These are phyloP conservation scores for Tricholaema leucomelas DNA, from an alignment of 2,113 vertebrate genomes.

Conservation along the genomic window DNA sequence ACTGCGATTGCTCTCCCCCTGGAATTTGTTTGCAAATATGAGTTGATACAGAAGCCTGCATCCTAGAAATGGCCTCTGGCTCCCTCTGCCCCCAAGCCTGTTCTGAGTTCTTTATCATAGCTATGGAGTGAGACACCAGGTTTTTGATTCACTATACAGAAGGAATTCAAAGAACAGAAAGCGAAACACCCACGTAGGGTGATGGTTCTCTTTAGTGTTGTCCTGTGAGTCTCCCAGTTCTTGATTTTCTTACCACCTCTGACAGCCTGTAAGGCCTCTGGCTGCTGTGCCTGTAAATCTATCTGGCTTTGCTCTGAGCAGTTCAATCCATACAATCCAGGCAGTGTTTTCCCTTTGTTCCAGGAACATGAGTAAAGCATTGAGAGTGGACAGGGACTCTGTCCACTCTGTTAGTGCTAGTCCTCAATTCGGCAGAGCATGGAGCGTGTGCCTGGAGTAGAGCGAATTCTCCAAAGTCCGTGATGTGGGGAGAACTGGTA, in stretches of 20 bases:
- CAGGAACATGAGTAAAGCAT: conserved; percentile 37
- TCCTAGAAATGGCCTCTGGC: background rate
- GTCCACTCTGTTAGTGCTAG: conserved; percentile 30
- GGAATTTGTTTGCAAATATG: background rate
- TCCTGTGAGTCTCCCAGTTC: accelerated
- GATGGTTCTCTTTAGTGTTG: background rate
- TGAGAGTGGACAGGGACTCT: conserved; percentile 50
- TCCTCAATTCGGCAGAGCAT: conserved; percentile 18
- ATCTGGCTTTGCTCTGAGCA: background rate
- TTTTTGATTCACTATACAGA: accelerated
- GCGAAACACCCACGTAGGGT: accelerated
- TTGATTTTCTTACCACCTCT: accelerated
- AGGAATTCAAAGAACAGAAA: background rate
- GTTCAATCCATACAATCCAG: conserved; percentile 60
- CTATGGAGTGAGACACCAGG: accelerated
- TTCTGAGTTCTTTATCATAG: accelerated
- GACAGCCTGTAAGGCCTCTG: background rate
- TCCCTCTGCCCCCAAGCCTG: accelerated
- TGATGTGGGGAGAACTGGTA: background rate
- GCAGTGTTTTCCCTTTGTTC: conserved; percentile 62
- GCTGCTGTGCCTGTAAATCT: background rate
- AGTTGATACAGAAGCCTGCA: background rate
- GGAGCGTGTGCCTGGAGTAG: background rate
- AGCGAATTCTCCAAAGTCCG: background rate
- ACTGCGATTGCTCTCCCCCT: background rate